These are phyloP conservation scores for Pyrrhura leucotis DNA, from an alignment of 2,797 vertebrate genomes.

Conservation along the genomic window DNA sequence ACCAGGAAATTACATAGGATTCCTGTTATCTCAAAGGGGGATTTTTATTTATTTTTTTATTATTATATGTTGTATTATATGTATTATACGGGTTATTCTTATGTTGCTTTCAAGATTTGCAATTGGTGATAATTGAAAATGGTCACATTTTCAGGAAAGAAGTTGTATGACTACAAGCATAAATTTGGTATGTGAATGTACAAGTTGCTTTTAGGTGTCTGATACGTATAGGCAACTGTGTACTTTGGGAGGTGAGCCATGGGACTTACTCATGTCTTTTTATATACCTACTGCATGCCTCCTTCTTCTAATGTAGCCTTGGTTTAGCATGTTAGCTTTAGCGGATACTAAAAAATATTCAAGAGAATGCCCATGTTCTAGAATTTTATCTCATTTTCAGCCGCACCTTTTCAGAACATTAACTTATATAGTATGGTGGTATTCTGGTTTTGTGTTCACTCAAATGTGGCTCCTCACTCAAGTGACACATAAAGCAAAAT, in stretches of 20 bases:
- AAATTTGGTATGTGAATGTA: not conserved
- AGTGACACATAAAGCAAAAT: not conserved
- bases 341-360: not conserved
- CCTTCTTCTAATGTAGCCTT: not conserved
- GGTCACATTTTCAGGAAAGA: not conserved
- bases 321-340: not conserved
- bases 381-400: not conserved
- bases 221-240: slow-evolving; percentile 25
- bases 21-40: not conserved
- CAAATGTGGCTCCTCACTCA: not conserved
- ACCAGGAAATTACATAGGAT: not conserved
- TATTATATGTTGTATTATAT: not conserved
- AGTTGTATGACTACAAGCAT: not conserved
- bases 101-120: not conserved
- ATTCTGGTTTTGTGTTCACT: not conserved
- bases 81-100: not conserved
- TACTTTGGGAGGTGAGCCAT: slow-evolving; percentile 45
- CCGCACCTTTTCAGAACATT: not conserved
- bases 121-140: not conserved
- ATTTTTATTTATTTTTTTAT: not conserved
- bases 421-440: not conserved
- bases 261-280: slow-evolving; percentile 48
- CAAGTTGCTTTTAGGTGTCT: not conserved
- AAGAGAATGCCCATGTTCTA: not conserved
- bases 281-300: slow-evolving; percentile 21